Evolutionary conservation across 2,797 vertebrate species (phyloP), one percentile per base, ranked within the genome.

Genomic region (Sebastes kiyomatsui): DNA sequence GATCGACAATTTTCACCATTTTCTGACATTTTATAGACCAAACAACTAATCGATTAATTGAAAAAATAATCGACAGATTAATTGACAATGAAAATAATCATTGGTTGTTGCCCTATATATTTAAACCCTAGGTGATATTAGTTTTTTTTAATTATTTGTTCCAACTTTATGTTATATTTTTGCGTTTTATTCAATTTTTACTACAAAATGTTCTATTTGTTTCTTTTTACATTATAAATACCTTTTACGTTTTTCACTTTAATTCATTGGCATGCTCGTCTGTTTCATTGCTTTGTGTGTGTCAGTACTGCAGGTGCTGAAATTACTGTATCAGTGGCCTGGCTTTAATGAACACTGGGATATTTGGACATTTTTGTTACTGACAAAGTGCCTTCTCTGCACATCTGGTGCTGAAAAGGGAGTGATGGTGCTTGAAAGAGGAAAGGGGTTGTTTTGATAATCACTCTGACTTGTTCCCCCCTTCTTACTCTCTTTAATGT

Each of bases 401-500:
- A 90, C 95, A 95, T 95, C 94, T 95, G 95, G 52, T 87, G 35
- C 86, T 92, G 85, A 93, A 92, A 92, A 88, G 90, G 83, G 87
- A 80, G 76, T 80, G 84, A 90, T 87, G 86, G 70, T 75, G 88
- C 94, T 92, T 89, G 79, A 93, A 84, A 85, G 84, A 90, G 89
- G 88, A 93, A 92, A 88, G 79, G 86, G 90, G 84, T 77, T 91
- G 85, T 91, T 93, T 93, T 92, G 90, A 86, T 94, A 96, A 96
- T 96, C 94, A 96, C 90, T 90, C 92, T 93, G 90, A 94, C 94
- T 96, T 95, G 95, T 96, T 92, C 91, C 84, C 90, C 86, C 85
- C 88, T 89, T 92, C 90, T 88, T 79, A 77, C 89, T 86, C 91
- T 91, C 89, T 92, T 93, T 92, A 95, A 93, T 94, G 89, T 86